Evolutionary conservation across 1,140 invertebrate species (phyloP).

Genomic region (Drosophila tsacasi): DNA sequence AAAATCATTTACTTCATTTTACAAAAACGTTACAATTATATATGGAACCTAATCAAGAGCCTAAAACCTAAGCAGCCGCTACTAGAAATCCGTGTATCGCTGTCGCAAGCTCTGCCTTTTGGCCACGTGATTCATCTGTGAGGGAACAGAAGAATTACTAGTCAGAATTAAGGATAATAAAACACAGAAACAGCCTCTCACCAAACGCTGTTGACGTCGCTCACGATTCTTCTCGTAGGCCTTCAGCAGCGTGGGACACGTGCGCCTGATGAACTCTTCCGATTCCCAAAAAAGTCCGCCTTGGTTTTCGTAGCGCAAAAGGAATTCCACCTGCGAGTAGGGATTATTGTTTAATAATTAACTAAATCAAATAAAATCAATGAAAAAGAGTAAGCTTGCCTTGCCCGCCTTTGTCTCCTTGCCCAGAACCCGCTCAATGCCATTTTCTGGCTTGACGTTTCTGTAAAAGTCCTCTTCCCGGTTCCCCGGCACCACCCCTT

Average conservation of each 20-base stretch:
- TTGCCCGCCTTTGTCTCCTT: slow-evolving; percentile 78
- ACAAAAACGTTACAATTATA: slow-evolving; percentile 76
- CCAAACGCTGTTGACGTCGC: slow-evolving; percentile 69
- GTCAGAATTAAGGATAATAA: not conserved
- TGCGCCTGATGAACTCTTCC: slow-evolving; percentile 65
- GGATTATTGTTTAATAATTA: not conserved
- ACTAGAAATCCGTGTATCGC: slow-evolving; percentile 80
- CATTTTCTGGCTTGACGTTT: slow-evolving; percentile 67
- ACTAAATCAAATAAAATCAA: not conserved
- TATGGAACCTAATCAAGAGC: slow-evolving; percentile 63
- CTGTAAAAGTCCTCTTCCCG: slow-evolving; percentile 65
- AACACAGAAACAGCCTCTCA: slow-evolving; percentile 6
- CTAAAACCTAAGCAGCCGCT: slow-evolving; percentile 58
- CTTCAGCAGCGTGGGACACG: slow-evolving; percentile 65
- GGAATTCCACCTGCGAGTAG: slow-evolving; percentile 62
- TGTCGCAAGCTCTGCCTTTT: slow-evolving; percentile 75
- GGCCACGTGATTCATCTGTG: slow-evolving; percentile 77
- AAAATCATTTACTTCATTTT: slow-evolving; percentile 80
- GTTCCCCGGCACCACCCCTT: slow-evolving; percentile 21
- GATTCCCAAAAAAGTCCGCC: slow-evolving; percentile 73
- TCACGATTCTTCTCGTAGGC: slow-evolving; percentile 75
- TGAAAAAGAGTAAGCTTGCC: slow-evolving; percentile 11
- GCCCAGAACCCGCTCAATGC: slow-evolving; percentile 72
- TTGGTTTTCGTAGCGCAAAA: slow-evolving; percentile 71
- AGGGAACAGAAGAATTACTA: not conserved